These are phyloP conservation scores for Prionailurus bengalensis DNA, from an alignment of 2,113 vertebrate genomes.

Conservation along the genomic window DNA sequence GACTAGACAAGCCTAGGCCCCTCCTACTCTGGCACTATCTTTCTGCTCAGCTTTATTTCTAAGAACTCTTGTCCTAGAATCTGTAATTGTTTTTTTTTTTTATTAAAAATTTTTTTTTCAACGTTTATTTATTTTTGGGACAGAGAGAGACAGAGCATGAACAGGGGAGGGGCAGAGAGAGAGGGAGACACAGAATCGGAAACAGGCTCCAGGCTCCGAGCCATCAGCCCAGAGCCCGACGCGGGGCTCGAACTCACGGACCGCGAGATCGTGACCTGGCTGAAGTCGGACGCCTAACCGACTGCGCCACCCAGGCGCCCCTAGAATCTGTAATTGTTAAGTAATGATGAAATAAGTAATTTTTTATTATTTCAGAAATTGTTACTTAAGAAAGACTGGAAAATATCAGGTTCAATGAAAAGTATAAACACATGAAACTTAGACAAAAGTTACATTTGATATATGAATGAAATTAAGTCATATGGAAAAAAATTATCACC, in stretches of 20 bases:
- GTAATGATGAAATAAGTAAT: background rate
- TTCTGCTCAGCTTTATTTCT: background rate
- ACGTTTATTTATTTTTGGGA: no score
- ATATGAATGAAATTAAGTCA: background rate
- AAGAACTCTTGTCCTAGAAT: background rate
- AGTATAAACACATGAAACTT: background rate
- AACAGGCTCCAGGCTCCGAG: no score
- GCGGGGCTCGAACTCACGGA: no score
- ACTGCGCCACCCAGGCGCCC: no score
- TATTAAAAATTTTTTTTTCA: no score
- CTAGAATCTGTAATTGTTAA: background rate
- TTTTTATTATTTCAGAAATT: background rate
- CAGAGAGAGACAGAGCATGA: no score
- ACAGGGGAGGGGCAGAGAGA: no score
- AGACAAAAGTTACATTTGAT: background rate
- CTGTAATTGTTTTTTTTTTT: background rate
- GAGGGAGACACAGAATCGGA: no score
- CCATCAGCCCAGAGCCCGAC: no score
- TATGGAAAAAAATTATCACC: background rate
- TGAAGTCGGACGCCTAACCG: no score
- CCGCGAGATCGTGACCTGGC: no score
- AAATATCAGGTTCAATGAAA: background rate
- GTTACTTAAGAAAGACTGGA: background rate
- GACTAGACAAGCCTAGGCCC: background rate
- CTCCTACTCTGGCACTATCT: background rate